These are phyloP conservation scores for Phoxinus dragarum DNA, from an alignment of 2,797 vertebrate species.

Conservation along the genomic window DNA sequence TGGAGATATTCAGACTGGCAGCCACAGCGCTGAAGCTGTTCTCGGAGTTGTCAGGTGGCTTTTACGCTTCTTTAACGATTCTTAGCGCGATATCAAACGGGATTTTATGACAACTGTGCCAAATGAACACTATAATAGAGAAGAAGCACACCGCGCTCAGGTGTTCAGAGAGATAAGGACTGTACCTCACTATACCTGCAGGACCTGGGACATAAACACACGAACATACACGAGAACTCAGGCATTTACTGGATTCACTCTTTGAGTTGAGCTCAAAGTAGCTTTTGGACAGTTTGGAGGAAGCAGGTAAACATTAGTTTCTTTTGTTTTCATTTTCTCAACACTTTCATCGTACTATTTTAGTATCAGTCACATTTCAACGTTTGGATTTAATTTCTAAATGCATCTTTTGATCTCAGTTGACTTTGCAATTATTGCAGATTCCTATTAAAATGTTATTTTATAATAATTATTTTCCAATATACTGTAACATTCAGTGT, in stretches of 20 bases:
- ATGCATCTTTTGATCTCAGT: not conserved
- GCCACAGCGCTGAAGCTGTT: slow-evolving; percentile 59
- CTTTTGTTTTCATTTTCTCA: not conserved
- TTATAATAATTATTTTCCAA: not conserved
- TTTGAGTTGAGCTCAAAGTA: slow-evolving; percentile 21
- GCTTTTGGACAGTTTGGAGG: slow-evolving; percentile 13
- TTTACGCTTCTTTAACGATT: slow-evolving; percentile 36
- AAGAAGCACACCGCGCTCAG: slow-evolving; percentile 67
- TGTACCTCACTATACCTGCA: slow-evolving; percentile 29
- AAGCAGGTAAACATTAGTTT: slow-evolving; percentile 23
- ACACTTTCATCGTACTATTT: not conserved
- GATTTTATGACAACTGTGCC: slow-evolving; percentile 30
- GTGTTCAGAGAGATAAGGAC: slow-evolving; percentile 68
- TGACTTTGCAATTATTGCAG: not conserved
- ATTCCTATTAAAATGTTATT: not conserved
- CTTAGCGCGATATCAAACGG: slow-evolving; percentile 54
- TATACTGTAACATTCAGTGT: not conserved
- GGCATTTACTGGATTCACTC: slow-evolving; percentile 33
- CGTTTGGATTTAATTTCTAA: not conserved
- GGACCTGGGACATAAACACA: slow-evolving; percentile 28
- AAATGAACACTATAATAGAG: slow-evolving; percentile 56
- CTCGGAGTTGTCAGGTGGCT: slow-evolving; percentile 62
- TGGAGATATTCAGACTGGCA: slow-evolving; percentile 60
- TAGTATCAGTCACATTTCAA: not conserved
- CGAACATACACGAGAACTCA: not conserved